These are phyloP conservation scores for Lasioglossum calceatum DNA, from an alignment of 2,888 invertebrate genomes.

Conservation along the genomic window DNA sequence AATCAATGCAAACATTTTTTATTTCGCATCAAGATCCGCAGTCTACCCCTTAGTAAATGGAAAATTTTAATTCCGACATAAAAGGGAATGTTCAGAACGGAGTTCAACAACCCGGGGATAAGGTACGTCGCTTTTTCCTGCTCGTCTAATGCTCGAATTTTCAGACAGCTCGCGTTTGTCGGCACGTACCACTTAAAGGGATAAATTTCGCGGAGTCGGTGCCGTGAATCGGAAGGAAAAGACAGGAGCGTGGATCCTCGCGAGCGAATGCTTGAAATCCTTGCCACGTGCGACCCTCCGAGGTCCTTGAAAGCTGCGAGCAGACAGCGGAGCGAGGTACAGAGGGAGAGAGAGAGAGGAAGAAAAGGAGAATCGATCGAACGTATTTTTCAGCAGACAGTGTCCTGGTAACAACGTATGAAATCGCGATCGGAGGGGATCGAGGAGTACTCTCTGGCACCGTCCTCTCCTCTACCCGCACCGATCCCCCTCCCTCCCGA, in stretches of 20 bases:
- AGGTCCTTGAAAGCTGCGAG: constrained; percentile 12
- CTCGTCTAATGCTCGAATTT: constrained; percentile 44
- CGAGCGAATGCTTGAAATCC: constrained; percentile 42
- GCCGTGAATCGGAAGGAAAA: constrained; percentile 52
- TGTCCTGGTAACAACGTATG: constrained; percentile 4
- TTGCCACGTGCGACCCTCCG: constrained; percentile 24
- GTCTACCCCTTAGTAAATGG: neutral
- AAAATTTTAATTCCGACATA: neutral
- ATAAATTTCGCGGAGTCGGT: constrained; percentile 50
- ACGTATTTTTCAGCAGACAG: neutral
- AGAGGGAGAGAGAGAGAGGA: neutral
- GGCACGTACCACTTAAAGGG: constrained; percentile 64
- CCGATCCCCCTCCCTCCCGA: neutral
- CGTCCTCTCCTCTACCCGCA: neutral
- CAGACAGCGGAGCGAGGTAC: neutral
- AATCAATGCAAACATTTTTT: neutral
- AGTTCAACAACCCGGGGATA: constrained; percentile 20
- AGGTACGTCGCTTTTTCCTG: neutral
- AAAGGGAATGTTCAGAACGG: neutral
- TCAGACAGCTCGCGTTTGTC: constrained; percentile 46
- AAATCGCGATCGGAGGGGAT: constrained; percentile 37
- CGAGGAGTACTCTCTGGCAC: neutral
- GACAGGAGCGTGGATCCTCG: constrained; percentile 31
- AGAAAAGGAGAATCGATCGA: constrained; percentile 25
- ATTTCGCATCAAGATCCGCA: neutral